Conservation (phyloP, 2,888 invertebrate species). For the Philereme vetulata region DNA sequence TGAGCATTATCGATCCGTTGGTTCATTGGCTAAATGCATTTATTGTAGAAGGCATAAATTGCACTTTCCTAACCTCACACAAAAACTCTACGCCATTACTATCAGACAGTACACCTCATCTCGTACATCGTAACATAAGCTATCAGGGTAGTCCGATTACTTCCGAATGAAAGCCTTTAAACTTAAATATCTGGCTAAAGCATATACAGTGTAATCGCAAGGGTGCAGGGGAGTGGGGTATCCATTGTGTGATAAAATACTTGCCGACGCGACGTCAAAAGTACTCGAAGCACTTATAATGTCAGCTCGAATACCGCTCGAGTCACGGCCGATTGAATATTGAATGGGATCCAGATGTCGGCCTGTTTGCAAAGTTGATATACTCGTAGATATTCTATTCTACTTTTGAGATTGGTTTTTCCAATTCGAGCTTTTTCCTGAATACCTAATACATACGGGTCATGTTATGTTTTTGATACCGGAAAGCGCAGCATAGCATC, state of each 20-base stretch:
- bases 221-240: slow-evolving; percentile 19
- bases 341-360: slow-evolving; percentile 58
- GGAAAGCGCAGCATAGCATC: no score
- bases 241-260: slow-evolving; percentile 56
- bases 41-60: no score
- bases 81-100: no score
- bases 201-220: slow-evolving; percentile 11
- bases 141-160: no score
- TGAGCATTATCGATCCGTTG: no score
- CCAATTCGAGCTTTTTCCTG: neutral
- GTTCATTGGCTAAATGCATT: no score
- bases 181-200: slow-evolving; percentile 5
- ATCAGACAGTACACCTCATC: no score
- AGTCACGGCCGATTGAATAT: slow-evolving; percentile 71
- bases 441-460: no score
- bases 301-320: slow-evolving; percentile 60
- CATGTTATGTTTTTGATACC: no score
- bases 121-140: no score
- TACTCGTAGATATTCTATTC: slow-evolving; percentile 7
- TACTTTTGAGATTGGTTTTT: neutral
- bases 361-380: slow-evolving; percentile 44
- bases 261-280: slow-evolving; percentile 60
- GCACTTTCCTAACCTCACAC: no score
- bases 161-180: no score
- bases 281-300: slow-evolving; percentile 61